Evolutionary conservation across 92 coral and sea anemone genomes (phyloP).

Genomic region (Parazoanthus atlanticus): DNA sequence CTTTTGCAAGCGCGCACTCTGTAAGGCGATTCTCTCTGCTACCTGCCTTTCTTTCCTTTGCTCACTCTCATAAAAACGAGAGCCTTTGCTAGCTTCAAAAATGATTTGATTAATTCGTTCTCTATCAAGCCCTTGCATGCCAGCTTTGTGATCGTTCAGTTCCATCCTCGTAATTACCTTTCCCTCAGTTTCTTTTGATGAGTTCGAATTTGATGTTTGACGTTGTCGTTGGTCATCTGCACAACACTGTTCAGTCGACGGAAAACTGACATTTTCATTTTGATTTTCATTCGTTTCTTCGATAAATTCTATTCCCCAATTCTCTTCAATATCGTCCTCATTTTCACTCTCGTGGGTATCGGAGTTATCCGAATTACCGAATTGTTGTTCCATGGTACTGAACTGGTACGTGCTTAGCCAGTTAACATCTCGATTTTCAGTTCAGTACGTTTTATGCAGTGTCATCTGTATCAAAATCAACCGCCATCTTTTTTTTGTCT

Average conservation of each 20-base stretch:
- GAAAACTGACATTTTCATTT: background rate
- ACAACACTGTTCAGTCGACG: background rate
- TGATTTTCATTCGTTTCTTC: background rate
- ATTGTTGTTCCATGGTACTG: background rate
- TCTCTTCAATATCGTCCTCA: slow-evolving; percentile 30
- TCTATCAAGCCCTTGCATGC: slow-evolving; percentile 94
- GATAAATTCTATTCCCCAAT: slow-evolving; percentile 16
- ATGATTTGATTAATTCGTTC: slow-evolving; percentile 91
- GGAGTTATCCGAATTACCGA: background rate
- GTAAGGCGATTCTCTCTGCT: slow-evolving; percentile 72
- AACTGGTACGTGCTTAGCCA: background rate
- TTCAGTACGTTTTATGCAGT: background rate
- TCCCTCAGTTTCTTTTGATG: slow-evolving; percentile 2
- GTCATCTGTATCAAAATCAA: no score
- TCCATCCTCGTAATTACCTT: slow-evolving; percentile 86
- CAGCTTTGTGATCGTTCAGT: slow-evolving; percentile 94
- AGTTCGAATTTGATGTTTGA: background rate
- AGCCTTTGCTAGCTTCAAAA: slow-evolving; percentile 96
- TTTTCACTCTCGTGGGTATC: slow-evolving; percentile 9
- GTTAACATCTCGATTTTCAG: background rate
- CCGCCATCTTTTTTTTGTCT: background rate
- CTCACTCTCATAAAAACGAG: slow-evolving; percentile 93
- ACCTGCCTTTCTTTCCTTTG: slow-evolving; percentile 87
- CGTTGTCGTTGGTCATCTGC: background rate
- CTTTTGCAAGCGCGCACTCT: slow-evolving; percentile 58